Evolutionary conservation across 2,797 vertebrate genomes (phyloP), one percentile per base, ranked within the genome.

Genomic region (Sebastolobus altivelis): DNA sequence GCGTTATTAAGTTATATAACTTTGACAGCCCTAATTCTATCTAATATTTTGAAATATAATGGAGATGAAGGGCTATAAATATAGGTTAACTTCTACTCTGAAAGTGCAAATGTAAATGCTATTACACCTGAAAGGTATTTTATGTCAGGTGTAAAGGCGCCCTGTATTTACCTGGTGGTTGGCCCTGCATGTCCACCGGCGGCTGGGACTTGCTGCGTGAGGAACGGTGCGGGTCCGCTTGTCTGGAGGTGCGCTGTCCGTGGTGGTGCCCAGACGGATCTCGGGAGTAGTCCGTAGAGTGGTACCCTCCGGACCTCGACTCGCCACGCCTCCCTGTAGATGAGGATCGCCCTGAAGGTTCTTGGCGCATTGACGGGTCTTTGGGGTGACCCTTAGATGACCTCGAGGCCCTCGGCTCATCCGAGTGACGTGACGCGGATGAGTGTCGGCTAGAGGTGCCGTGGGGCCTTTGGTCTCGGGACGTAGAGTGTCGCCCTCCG

Each of bases 401-500:
- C 78, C 98, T 96, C 0, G 96, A 95, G 37, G 96, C 88, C 69
- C 97, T 96, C 0, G 91, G 95, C 76, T 99, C 98, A 2, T 99
- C 98, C 0, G 95, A 27, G 18, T 99, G 98, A 82, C 98, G 97
- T 20, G 97, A 95, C 4, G 96, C 93, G 66, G 97, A 93, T 0
- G 97, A 89, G 69, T 98, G 98, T 60, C 97, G 96, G 80, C 97
- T 95, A 0, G 97, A 93, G 89, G 87, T 97, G 82, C 97, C 94
- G 3, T 99, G 98, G 81, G 98, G 97, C 63, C 97, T 95, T 79
- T 99, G 97, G 74, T 99, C 98, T 29, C 97, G 97, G 80, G 97
- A 94, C 13, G 96, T 93, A 69, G 96, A 86, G 65, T 94, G 94
- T 29, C 93, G 85, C 31, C 92, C 93, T 10, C 91, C 87, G 1